Percentiles rank a stretch among this genome's conserved stretches.
phyloP scores from a whole-genome alignment of 2,113 vertebrate species.

The Lichenostomus cassidix region DNA sequence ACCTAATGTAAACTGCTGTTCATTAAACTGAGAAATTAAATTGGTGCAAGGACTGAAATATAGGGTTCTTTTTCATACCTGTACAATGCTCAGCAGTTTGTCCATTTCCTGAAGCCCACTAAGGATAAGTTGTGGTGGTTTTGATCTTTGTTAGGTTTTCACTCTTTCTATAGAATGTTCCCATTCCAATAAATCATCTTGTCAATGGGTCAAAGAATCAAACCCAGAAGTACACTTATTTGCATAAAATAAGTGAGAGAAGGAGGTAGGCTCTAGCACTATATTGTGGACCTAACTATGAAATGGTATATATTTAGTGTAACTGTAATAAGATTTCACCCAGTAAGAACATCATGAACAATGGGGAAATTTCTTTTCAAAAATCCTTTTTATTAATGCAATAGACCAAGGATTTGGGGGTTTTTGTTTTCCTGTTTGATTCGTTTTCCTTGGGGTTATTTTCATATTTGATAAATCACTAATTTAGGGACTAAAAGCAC shows the following conservation, averaged over 20 bases:
- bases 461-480: neutral
- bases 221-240: neutral
- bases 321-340: neutral
- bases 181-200: neutral
- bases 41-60: neutral
- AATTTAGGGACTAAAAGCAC: neutral
- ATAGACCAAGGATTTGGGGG: accelerated
- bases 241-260: neutral
- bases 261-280: neutral
- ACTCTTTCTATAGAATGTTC: neutral
- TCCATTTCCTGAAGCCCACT: neutral
- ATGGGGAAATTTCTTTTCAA: neutral
- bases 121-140: neutral
- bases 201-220: neutral
- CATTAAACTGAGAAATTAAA: neutral
- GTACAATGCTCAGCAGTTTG: neutral
- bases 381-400: neutral
- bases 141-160: neutral
- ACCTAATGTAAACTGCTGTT: neutral
- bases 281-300: neutral
- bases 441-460: neutral
- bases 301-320: neutral
- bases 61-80: neutral
- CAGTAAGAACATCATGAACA: neutral
- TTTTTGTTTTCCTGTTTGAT: neutral